Base-by-base conservation (phyloP, 2,888 invertebrate genomes). In the Dexiosoma caninum region DNA sequence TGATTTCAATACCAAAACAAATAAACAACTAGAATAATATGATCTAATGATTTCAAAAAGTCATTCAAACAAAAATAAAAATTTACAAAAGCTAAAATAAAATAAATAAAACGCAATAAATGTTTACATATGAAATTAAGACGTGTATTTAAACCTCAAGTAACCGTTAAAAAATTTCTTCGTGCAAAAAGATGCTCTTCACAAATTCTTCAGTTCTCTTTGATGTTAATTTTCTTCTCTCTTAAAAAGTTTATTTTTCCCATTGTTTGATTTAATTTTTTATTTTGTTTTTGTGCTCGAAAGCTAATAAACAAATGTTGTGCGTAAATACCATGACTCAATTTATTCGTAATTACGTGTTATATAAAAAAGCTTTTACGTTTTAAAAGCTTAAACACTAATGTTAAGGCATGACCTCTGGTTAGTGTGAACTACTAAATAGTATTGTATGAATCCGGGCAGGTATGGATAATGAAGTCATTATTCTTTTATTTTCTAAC, bases 161-260 rank as follows among this genome's bases (percentile, higher is more conserved):
- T 19, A 55, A 55, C 55, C 53, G 44, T 72, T 72, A 64, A 64
- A 62, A 6, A n/a, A n/a, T n/a, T n/a, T n/a, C n/a, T n/a, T n/a
- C n/a, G n/a, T n/a, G n/a, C n/a, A n/a, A n/a, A n/a, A 27, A 5
- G 27, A 27, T 3, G 6, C 4, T 27, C 27, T 27, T 27, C 27
- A 27, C 6, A 27, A 27, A 27, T 27, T 3, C 27, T 12, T 16
- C 0, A 14, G 6, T 32, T 44, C 42, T 62, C 12, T 44, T 27
- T 8, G n/a, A 10, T 14, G 1, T 23, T 23, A n/a, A 23, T 23
- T 49, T n/a, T 30, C 42, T 59, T 27, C 1, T 5, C 12, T 21
- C n/a, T n/a, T n/a, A n/a, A n/a, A n/a, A n/a, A n/a, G 8, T 57
- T 21, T 14, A n/a, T n/a, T 23, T 19, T 49, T 14, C 37, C 14